These are phyloP conservation scores for Tiaroga cobitis DNA, from an alignment of 2,797 vertebrate genomes.

Conservation along the genomic window DNA sequence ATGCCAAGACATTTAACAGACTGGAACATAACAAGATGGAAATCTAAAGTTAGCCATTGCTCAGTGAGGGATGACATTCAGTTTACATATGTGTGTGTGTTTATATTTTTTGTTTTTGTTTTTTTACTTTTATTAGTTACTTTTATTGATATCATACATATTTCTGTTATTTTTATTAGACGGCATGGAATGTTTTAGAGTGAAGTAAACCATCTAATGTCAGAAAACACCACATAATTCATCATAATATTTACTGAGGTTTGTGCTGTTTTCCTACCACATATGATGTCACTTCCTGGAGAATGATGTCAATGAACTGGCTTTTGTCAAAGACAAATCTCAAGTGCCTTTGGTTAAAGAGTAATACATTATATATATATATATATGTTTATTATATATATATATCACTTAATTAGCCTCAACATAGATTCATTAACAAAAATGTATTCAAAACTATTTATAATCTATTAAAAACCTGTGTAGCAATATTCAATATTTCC, in stretches of 20 bases:
- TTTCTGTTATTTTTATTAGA: background rate
- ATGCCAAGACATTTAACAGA: background rate
- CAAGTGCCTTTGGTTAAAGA: background rate
- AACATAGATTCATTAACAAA: too few relatives aligned
- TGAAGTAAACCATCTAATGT: background rate
- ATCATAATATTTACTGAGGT: background rate
- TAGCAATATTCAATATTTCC: background rate
- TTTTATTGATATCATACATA: background rate
- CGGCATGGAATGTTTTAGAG: background rate
- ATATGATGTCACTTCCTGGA: conserved; percentile 4
- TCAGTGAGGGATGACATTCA: background rate
- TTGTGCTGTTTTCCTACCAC: background rate
- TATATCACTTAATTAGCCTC: too few relatives aligned
- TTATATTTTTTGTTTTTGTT: too few relatives aligned
- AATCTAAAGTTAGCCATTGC: background rate
- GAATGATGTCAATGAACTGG: background rate
- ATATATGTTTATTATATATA: too few relatives aligned
- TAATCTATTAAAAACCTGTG: too few relatives aligned
- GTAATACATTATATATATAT: background rate
- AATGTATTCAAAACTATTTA: too few relatives aligned
- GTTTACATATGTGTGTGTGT: background rate
- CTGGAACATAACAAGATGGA: background rate
- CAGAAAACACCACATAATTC: background rate
- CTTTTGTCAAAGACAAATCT: background rate
- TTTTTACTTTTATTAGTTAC: too few relatives aligned